Conservation (phyloP, 1,140 invertebrate genomes). For the Drosophila arizonae region DNA sequence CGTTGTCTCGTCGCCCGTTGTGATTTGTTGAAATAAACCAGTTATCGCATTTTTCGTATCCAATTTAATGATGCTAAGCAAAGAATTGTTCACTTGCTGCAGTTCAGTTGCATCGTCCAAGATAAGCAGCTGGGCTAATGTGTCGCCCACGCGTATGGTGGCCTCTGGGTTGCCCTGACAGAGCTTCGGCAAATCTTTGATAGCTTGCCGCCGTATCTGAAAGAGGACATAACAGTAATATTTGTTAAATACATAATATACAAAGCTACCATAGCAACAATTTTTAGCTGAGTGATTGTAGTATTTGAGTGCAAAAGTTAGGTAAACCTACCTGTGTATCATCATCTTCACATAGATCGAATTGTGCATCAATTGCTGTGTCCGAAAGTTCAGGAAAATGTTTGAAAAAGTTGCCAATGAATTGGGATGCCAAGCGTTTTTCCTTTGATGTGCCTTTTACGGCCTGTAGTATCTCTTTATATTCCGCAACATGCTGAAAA, state of each 20-base stretch:
- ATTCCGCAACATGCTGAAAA: conserved; percentile 93
- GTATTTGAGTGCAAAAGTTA: too few relatives aligned
- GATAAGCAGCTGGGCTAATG: conserved; percentile 94
- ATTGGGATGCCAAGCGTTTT: conserved; percentile 96
- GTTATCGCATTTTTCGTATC: conserved; percentile 88
- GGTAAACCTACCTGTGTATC: conserved; percentile 91
- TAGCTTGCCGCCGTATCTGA: conserved; percentile 97
- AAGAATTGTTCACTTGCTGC: conserved; percentile 89
- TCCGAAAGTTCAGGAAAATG: conserved; percentile 93
- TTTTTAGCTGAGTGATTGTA: neutral
- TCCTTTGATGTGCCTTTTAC: conserved; percentile 94
- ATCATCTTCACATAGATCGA: conserved; percentile 98
- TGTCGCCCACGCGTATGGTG: conserved; percentile 94
- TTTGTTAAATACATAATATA: neutral
- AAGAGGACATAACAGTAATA: conserved; percentile 42
- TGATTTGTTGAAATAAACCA: conserved; percentile 94
- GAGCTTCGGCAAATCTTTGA: conserved; percentile 94
- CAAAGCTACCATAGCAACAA: neutral
- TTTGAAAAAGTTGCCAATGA: conserved; percentile 97
- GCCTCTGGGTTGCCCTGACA: conserved; percentile 94
- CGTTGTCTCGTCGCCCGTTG: conserved; percentile 89
- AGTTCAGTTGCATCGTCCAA: conserved; percentile 92
- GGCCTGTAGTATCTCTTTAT: conserved; percentile 92
- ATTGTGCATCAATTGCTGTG: conserved; percentile 94
- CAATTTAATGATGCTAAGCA: conserved; percentile 85